A percentile compares a stretch with the other conserved stretches of the same genome.
Conservation (phyloP, 1,140 invertebrate species). For the Eumaeus atala region DNA sequence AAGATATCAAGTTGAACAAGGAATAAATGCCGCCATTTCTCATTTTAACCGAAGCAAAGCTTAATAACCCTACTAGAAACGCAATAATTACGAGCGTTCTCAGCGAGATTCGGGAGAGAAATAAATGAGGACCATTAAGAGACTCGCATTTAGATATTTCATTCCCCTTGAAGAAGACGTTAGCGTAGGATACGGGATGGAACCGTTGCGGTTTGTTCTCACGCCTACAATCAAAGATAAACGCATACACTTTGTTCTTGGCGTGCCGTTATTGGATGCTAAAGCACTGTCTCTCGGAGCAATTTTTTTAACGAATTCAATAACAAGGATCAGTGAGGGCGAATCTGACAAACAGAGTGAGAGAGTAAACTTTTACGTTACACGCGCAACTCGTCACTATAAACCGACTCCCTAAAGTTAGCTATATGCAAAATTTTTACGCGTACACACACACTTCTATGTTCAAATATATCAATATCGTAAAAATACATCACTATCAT, state of each 20-base stretch:
- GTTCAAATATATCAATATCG: too few species aligned
- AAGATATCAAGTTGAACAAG: constrained; percentile 63
- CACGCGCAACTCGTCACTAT: too few species aligned
- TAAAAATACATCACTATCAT: too few species aligned
- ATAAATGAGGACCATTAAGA: constrained; percentile 70
- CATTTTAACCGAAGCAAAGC: constrained; percentile 71
- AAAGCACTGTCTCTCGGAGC: constrained; percentile 21
- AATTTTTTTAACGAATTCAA: not conserved
- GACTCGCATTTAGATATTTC: constrained; percentile 71
- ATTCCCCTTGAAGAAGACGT: constrained; percentile 67
- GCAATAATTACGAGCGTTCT: constrained; percentile 68
- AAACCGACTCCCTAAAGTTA: too few species aligned
- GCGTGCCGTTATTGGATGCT: not conserved
- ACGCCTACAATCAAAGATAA: constrained; percentile 53
- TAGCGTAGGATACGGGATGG: constrained; percentile 40
- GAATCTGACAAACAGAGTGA: too few species aligned
- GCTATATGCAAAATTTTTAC: too few species aligned
- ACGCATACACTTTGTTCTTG: constrained; percentile 4
- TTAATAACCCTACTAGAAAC: constrained; percentile 70
- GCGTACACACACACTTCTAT: too few species aligned
- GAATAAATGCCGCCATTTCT: constrained; percentile 67
- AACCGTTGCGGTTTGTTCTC: constrained; percentile 52
- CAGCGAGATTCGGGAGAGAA: constrained; percentile 63
- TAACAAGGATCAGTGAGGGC: too few species aligned
- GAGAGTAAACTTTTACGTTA: too few species aligned